Evolutionary conservation across 2,797 vertebrate genomes (phyloP).

Genomic region (Acestrorhynchus altus): DNA sequence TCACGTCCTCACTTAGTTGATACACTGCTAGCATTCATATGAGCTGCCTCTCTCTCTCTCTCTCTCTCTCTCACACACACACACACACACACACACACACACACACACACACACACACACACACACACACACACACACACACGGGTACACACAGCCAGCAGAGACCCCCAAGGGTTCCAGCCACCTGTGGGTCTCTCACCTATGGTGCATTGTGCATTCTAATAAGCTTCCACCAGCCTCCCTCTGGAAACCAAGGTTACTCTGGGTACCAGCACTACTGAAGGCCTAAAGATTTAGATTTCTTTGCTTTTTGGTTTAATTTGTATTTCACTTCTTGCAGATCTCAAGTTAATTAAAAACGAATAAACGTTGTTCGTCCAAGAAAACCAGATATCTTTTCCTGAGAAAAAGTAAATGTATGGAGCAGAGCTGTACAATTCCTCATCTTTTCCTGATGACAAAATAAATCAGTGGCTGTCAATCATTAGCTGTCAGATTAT

Average conservation of each 20-base stretch:
- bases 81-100: neutral
- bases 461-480: too few relatives aligned
- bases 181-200: conserved; percentile 62
- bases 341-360: neutral
- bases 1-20: conserved; percentile 35
- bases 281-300: neutral
- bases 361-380: neutral
- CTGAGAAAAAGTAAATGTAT: too few relatives aligned
- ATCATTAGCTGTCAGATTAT: too few relatives aligned
- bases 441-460: too few relatives aligned
- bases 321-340: neutral
- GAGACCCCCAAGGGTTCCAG: conserved; percentile 62
- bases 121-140: neutral
- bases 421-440: too few relatives aligned
- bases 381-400: neutral
- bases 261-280: conserved; percentile 84
- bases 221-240: conserved; percentile 80
- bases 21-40: conserved; percentile 13
- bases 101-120: neutral
- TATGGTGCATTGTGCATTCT: conserved; percentile 83
- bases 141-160: conserved; percentile 34
- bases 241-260: conserved; percentile 87
- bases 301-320: neutral
- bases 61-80: neutral
- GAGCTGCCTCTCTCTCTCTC: conserved; percentile 46